phyloP scores from a whole-genome alignment of 2,888 invertebrate genomes.

The Spatulosminthurus flaviceps region DNA sequence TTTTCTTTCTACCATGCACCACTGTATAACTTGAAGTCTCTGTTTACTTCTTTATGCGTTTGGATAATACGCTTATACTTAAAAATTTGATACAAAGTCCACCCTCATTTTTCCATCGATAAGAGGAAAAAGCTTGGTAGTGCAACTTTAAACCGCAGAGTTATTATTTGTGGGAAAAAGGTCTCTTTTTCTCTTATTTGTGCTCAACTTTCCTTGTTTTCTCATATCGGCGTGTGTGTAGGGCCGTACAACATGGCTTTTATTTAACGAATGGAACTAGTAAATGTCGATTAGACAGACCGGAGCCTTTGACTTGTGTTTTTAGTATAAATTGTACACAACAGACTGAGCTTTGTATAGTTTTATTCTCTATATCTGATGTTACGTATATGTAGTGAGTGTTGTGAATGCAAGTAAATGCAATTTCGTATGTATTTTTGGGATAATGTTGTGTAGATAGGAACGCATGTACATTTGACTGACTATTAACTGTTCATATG shows the following conservation, averaged over 20 bases:
- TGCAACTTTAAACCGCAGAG: constrained; percentile 60
- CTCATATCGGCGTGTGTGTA: constrained; percentile 38
- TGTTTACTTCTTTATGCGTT: constrained; percentile 51
- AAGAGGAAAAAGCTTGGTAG: constrained; percentile 45
- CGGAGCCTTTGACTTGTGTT: constrained; percentile 41
- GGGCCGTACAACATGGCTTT: not conserved
- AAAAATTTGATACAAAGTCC: constrained; percentile 44
- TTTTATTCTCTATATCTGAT: not conserved
- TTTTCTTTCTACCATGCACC: not conserved
- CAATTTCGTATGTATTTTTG: no score
- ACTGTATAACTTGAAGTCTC: constrained; percentile 33
- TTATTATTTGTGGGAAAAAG: constrained; percentile 47
- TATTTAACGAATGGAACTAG: constrained; percentile 25
- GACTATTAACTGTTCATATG: not conserved
- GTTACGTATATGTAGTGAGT: no score
- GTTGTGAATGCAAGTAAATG: no score
- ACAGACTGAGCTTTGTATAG: constrained; percentile 21
- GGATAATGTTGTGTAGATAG: no score
- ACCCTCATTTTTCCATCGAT: constrained; percentile 39
- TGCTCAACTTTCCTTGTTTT: constrained; percentile 42
- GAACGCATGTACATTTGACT: not conserved
- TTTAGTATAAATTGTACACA: constrained; percentile 31
- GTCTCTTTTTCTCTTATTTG: constrained; percentile 32
- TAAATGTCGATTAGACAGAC: constrained; percentile 34
- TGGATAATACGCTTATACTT: constrained; percentile 35